Base-by-base conservation (phyloP, 2,797 vertebrate genomes). In the Fringilla coelebs region DNA sequence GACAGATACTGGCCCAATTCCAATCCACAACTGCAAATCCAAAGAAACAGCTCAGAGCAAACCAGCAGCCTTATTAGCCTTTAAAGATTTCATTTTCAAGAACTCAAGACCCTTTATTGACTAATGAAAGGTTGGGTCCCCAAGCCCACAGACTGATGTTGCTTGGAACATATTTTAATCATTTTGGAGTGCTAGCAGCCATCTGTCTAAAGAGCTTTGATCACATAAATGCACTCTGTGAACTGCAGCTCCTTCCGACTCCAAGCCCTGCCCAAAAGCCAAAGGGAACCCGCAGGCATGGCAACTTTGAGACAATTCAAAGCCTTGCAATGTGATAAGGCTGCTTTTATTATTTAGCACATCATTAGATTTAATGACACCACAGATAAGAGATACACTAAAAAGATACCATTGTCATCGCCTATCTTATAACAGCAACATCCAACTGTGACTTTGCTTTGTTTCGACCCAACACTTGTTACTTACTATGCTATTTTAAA, bases 31-130 rank as follows among this genome's bases (percentile, higher is more conserved):
- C 85, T 68, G 82, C 87, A 96, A 94, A 95, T 91, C 87, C 77
- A 81, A 93, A 95, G 94, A 92, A 95, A 90, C 66, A 88, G 89
- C 92, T 78, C 94, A 91, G 87, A 94, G 93, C 66, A 94, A 93
- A 96, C 70, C 76, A 94, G 83, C 89, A 91, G 85, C 85, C 85
- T 97, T 96, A 96, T 95, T 96, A 95, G 94, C 92, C 93, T 96
- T 94, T 95, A 96, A 96, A 97, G 92, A 95, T 97, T 96, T 93
- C 82, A 96, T 97, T 97, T 95, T 96, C 96, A 94, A 94, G 92
- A 96, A 94, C 83, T 93, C 94, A 94, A 82, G 89, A 94, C 93
- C 71, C 94, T 96, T 97, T 96, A 96, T 96, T 97, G 96, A 96
- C 91, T 96, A 96, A 95, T 91, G 95, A 94, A 95, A 97, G 94